Base-by-base conservation (phyloP, 2,888 invertebrate species). In the Aphelenchoides bicaudatus region DNA sequence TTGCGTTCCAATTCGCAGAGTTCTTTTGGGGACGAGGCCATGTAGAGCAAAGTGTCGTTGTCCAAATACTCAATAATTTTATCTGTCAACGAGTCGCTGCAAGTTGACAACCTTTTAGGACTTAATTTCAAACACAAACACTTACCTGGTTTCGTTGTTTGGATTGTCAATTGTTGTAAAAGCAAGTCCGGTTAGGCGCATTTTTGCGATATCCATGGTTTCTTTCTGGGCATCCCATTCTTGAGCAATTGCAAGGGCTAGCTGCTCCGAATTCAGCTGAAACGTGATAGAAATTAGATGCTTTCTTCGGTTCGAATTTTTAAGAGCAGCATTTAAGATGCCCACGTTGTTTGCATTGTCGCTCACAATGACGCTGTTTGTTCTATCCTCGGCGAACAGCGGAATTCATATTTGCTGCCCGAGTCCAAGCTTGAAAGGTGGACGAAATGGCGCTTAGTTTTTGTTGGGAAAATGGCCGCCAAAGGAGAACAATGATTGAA, bases 271-370 rank as follows among this genome's bases (percentile, higher is more conserved):
- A 19, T 66, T 56, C 21, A 78, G 55, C 74, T 73, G 58, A 64
- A 74, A 57, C 13, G 43, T 5, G 37, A 58, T 6, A 19, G 16
- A n/a, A n/a, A 19, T 13, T 16, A 16, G 13, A 16, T 34, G 13
- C 16, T 34, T 34, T 34, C 34, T 34, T 34, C 34, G 34, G 16
- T 34, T 34, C 34, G 34, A 34, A 34, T 13, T n/a, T n/a, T n/a
- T n/a, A n/a, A n/a, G n/a, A n/a, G n/a, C n/a, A n/a, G n/a, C n/a
- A n/a, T n/a, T n/a, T n/a, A n/a, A n/a, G 8, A 96, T 86, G 68
- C 86, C 87, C 82, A 99, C 99, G 73, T 96, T 87, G 63, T 93
- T 93, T 82, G 99, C 98, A 80, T 98, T 86, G 80, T 93, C 88
- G 80, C 91, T 91, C 13, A 99, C 86, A 1, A 91, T 91, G 1